Evolutionary conservation across 2,797 vertebrate species (phyloP).

Genomic region (Notoglanidium macrostoma): DNA sequence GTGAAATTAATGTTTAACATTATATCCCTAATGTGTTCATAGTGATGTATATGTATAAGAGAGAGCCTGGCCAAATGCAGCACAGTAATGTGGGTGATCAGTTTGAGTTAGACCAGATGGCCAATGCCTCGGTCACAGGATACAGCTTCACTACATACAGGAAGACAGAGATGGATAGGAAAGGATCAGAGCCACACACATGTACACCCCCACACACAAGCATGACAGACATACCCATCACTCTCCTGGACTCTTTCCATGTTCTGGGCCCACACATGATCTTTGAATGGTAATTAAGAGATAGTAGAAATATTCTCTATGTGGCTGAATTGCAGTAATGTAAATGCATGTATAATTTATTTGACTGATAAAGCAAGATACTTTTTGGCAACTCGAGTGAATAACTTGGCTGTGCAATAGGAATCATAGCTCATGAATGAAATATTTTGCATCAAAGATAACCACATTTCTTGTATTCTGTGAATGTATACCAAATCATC

Average conservation of each 20-base stretch:
- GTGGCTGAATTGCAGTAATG: neutral
- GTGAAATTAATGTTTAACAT: slow-evolving; percentile 35
- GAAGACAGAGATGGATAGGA: slow-evolving; percentile 56
- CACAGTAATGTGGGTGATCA: slow-evolving; percentile 59
- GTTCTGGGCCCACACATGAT: slow-evolving; percentile 24
- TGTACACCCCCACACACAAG: slow-evolving; percentile 36
- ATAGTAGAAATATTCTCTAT: slow-evolving; percentile 9
- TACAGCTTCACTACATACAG: slow-evolving; percentile 55
- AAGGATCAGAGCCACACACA: slow-evolving; percentile 50
- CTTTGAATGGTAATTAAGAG: slow-evolving; percentile 26
- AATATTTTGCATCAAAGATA: neutral
- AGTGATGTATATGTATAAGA: slow-evolving; percentile 32
- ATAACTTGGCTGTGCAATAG: neutral
- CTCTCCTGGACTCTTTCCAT: slow-evolving; percentile 16
- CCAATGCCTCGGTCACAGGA: slow-evolving; percentile 65
- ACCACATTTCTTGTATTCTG: neutral
- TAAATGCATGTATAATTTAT: slow-evolving; percentile 14
- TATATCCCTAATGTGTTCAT: slow-evolving; percentile 19
- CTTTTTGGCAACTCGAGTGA: slow-evolving; percentile 13
- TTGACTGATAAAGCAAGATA: neutral
- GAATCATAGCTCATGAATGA: neutral
- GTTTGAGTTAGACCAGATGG: slow-evolving; percentile 69
- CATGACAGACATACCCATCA: slow-evolving; percentile 21
- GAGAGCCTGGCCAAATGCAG: slow-evolving; percentile 33
- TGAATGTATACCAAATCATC: neutral